Percentiles rank a stretch among this genome's conserved stretches.
Evolutionary conservation across 1,140 invertebrate genomes (phyloP).

Genomic region (Drosophila chauvacae): DNA sequence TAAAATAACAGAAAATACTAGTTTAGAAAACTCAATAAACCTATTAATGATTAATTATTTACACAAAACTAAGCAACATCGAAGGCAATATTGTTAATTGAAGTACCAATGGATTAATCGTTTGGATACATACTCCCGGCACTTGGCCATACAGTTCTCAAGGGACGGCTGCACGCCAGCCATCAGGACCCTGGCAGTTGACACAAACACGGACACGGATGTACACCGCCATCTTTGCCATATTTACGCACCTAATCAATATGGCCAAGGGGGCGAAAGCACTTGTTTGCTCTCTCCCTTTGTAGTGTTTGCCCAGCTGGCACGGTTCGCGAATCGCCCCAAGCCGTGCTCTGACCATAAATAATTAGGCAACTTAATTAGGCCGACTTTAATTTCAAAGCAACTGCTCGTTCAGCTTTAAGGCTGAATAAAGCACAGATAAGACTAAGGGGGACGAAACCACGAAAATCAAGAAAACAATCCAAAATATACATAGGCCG

Average conservation of each 20-base stretch:
- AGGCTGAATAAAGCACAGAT: conserved; percentile 10
- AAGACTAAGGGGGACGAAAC: conserved; percentile 6
- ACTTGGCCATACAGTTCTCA: not conserved
- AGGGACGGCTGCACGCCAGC: conserved; percentile 29
- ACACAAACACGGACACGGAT: conserved; percentile 51
- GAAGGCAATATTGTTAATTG: conserved; percentile 10
- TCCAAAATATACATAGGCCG: conserved; percentile 17
- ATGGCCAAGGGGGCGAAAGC: conserved; percentile 32
- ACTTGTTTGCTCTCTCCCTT: conserved; percentile 36
- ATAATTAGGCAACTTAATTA: conserved; percentile 73
- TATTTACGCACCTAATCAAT: conserved; percentile 76
- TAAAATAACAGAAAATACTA: too few species aligned
- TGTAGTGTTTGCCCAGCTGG: conserved; percentile 19
- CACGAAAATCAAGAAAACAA: conserved; percentile 38
- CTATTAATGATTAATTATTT: not conserved
- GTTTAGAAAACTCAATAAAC: too few species aligned
- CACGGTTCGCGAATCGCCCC: conserved; percentile 16
- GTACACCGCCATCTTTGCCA: conserved; percentile 34
- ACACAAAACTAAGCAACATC: not conserved
- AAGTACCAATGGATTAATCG: conserved; percentile 17
- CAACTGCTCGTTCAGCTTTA: conserved; percentile 9
- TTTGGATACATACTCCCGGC: not conserved
- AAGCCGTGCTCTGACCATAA: conserved; percentile 51
- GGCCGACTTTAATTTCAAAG: conserved; percentile 17
- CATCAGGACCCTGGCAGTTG: conserved; percentile 46